Percentiles rank a stretch among this genome's conserved stretches.
These are phyloP conservation scores for Callaeas wilsoni DNA, from an alignment of 2,113 vertebrate genomes.

Conservation along the genomic window DNA sequence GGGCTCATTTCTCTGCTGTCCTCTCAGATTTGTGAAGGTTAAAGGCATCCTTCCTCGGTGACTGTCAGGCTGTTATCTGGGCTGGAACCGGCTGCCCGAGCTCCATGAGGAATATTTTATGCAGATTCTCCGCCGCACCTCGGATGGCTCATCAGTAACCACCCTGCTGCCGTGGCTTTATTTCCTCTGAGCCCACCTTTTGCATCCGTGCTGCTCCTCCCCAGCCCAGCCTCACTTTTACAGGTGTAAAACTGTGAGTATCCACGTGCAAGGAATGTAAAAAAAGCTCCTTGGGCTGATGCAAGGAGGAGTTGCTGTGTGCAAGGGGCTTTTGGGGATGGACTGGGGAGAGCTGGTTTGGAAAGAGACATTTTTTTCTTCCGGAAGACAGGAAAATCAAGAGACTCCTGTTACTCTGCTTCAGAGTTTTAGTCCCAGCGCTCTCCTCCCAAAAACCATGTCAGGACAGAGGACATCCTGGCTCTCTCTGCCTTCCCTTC, in stretches of 20 bases:
- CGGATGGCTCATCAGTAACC: background rate
- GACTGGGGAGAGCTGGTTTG: background rate
- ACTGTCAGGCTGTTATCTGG: conserved; percentile 68
- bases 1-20: conserved; percentile 68
- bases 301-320: background rate
- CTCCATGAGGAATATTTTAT: conserved; percentile 65
- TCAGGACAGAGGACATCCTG: background rate
- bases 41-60: conserved; percentile 59
- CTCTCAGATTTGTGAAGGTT: conserved; percentile 70
- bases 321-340: background rate
- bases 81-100: conserved; percentile 42
- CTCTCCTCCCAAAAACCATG: background rate
- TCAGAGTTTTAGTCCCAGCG: background rate
- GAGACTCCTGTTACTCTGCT: background rate
- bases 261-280: background rate
- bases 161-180: background rate
- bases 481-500: background rate
- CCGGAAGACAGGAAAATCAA: background rate
- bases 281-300: background rate
- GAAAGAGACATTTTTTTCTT: fast-evolving
- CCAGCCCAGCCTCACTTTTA: background rate
- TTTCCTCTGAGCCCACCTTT: conserved; percentile 1
- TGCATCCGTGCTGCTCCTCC: background rate
- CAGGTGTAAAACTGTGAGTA: background rate
- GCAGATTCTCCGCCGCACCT: background rate